A percentile compares a stretch with the other conserved stretches of the same genome.
Conservation (phyloP, 2,113 vertebrate genomes). For the Calyptommatus sinebrachiatus region DNA sequence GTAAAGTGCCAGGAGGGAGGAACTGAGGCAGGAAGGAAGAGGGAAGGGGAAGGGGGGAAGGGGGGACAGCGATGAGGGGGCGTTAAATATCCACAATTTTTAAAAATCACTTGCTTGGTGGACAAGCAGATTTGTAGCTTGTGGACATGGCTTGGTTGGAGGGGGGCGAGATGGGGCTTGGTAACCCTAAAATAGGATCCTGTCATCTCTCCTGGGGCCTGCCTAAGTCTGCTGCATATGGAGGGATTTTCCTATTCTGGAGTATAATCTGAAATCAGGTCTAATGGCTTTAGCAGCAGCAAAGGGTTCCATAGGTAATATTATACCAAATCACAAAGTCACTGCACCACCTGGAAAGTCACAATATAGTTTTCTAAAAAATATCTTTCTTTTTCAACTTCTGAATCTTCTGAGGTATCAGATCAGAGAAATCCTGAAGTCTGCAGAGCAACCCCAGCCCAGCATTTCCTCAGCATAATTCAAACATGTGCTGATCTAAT, state of each 20-base stretch:
- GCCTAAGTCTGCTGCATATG: no score
- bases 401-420: not conserved
- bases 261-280: no score
- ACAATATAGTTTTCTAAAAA: not conserved
- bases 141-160: no score
- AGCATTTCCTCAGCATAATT: not conserved
- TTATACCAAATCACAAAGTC: not conserved
- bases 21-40: not conserved
- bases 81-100: not conserved
- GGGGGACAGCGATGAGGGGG: not conserved
- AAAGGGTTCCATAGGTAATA: not conserved
- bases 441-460: not conserved
- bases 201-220: no score
- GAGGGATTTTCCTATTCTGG: no score
- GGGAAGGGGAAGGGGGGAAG: no score
- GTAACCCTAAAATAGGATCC: no score
- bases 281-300: not conserved
- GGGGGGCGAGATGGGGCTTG: no score
- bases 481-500: conserved; percentile 41
- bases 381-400: not conserved
- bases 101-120: no score
- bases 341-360: not conserved
- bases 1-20: not conserved
- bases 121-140: no score
- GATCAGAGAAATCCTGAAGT: not conserved